A percentile compares a stretch with the other conserved stretches of the same genome.
Evolutionary conservation across 2,113 vertebrate genomes (phyloP).

Genomic region (Melanerpes aurifrons): DNA sequence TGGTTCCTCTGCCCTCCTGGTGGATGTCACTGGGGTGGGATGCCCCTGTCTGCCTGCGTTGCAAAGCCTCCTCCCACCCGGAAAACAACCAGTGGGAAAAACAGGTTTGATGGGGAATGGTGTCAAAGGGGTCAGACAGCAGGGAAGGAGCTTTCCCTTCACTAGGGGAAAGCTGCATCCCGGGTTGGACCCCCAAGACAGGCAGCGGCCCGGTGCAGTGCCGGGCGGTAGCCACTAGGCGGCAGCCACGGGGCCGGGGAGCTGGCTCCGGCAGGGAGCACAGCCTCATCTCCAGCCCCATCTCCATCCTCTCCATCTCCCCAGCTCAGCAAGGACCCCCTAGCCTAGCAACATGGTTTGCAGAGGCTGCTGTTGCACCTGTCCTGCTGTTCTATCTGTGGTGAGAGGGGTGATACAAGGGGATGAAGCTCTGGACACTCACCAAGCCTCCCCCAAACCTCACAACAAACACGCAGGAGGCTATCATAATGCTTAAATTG

Average conservation of each 20-base stretch:
- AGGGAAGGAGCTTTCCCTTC: not conserved
- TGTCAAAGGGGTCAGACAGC: not conserved
- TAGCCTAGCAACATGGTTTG: rapidly evolving
- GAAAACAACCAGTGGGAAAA: not conserved
- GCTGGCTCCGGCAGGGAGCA: not conserved
- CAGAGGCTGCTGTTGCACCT: too few relatives aligned
- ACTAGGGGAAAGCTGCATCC: not conserved
- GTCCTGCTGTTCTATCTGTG: not conserved
- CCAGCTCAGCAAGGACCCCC: not conserved
- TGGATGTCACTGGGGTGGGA: not conserved
- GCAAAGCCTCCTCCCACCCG: not conserved
- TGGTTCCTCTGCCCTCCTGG: not conserved
- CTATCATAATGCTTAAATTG: too few relatives aligned
- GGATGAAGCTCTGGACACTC: not conserved
- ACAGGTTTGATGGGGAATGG: not conserved
- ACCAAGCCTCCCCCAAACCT: not conserved
- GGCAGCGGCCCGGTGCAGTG: not conserved
- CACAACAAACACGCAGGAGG: not conserved
- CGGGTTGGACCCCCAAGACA: too few relatives aligned
- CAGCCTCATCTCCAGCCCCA: too few relatives aligned
- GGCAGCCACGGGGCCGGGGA: not conserved
- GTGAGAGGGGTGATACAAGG: rapidly evolving
- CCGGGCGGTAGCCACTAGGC: not conserved
- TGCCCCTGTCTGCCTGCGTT: not conserved
- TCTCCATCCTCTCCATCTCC: not conserved